A percentile compares a stretch with the other conserved stretches of the same genome.
Conservation (phyloP, 2,888 invertebrate genomes). For the Xylophagus ater region DNA sequence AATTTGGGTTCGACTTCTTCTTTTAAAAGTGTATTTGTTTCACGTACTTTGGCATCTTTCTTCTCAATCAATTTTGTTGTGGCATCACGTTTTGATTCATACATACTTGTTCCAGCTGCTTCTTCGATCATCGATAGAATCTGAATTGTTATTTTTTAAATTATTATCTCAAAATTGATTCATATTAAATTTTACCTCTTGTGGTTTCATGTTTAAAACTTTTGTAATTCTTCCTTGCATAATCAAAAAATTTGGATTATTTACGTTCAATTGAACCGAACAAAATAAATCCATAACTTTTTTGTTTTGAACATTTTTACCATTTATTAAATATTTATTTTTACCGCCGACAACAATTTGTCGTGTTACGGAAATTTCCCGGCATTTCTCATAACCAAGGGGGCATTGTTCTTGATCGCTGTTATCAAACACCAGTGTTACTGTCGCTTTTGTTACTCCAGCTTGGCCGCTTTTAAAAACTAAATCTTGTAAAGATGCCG, state of each 20-base stretch:
- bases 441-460: conserved; percentile 89
- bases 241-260: conserved; percentile 98
- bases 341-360: conserved; percentile 78
- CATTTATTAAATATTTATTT: conserved; percentile 90
- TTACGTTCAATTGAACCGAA: conserved; percentile 93
- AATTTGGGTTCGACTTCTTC: conserved; percentile 90
- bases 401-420: conserved; percentile 69
- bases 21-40: conserved; percentile 62
- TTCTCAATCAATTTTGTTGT: conserved; percentile 81
- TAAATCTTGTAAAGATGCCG: conserved; percentile 80
- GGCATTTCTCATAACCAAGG: conserved; percentile 78
- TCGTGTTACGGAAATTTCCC: conserved; percentile 86
- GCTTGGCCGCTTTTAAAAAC: conserved; percentile 98
- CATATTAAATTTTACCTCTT: conserved; percentile 59
- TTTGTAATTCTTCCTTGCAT: conserved; percentile 99
- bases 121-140: conserved; percentile 97
- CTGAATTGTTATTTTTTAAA: conserved; percentile 34
- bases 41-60: conserved; percentile 80
- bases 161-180: conserved; percentile 1
- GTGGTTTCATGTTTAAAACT: conserved; percentile 97
- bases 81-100: conserved; percentile 82
- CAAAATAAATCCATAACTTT: conserved; percentile 90
- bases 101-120: conserved; percentile 95
- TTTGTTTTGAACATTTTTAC: conserved; percentile 79
- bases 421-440: conserved; percentile 94